A percentile compares a stretch with the other conserved stretches of the same genome.
phyloP scores from a whole-genome alignment of 1,140 invertebrate species.

The Nasonia vitripennis region DNA sequence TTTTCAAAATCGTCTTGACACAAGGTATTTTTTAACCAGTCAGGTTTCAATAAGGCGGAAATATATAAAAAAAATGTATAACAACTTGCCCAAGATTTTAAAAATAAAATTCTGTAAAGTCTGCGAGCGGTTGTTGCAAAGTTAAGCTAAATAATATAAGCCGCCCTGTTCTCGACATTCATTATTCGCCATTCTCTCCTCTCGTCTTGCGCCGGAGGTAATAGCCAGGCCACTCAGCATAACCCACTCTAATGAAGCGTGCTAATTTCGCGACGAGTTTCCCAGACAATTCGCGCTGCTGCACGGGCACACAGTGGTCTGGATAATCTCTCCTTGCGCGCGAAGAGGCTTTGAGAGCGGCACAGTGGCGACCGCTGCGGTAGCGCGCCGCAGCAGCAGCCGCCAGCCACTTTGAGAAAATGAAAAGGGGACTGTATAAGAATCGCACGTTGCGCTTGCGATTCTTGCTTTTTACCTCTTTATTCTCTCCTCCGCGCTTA shows the following conservation, averaged over 20 bases:
- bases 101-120: no score
- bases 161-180: neutral
- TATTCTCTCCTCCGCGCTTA: neutral
- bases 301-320: neutral
- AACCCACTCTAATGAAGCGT: slow-evolving; percentile 24
- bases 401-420: neutral
- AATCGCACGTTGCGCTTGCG: neutral
- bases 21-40: no score
- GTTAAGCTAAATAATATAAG: neutral
- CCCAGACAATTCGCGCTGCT: neutral
- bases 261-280: slow-evolving; percentile 10
- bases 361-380: no score
- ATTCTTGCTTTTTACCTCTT: neutral
- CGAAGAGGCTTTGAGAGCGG: neutral
- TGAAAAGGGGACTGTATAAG: neutral
- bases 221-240: slow-evolving; percentile 7
- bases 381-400: no score
- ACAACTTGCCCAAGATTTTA: no score
- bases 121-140: no score
- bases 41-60: no score
- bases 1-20: no score
- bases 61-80: no score
- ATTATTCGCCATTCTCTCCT: slow-evolving; percentile 15
- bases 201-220: neutral
- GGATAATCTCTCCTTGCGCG: slow-evolving; percentile 13